Evolutionary conservation across 2,797 vertebrate species (phyloP).

Genomic region (Alfaro cultratus): DNA sequence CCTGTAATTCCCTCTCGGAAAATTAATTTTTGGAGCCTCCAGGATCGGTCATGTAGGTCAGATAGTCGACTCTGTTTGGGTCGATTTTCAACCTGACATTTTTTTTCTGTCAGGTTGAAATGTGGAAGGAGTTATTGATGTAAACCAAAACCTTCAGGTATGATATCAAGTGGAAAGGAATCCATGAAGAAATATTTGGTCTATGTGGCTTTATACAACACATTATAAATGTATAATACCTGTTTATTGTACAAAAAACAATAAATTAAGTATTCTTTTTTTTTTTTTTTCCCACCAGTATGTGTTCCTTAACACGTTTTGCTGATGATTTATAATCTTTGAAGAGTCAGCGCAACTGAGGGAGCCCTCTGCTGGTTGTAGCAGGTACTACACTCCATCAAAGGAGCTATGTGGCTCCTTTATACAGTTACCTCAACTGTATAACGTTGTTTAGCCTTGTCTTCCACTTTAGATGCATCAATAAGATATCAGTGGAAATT

Average conservation of each 20-base stretch:
- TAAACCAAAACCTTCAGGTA: constrained; percentile 22
- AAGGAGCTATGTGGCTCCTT: background rate
- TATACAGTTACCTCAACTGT: background rate
- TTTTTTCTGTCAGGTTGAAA: constrained; percentile 50
- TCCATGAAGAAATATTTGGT: background rate
- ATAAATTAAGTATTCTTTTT: background rate
- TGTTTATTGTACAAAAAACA: background rate
- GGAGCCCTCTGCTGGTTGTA: constrained; percentile 67
- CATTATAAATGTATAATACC: background rate
- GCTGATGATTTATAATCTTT: constrained; percentile 39
- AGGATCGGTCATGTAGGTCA: constrained; percentile 74
- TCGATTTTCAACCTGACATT: constrained; percentile 45
- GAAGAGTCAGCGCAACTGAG: constrained; percentile 38
- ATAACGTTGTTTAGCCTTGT: background rate
- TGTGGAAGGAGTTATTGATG: constrained; percentile 20
- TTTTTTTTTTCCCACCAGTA: too few species aligned
- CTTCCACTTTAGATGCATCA: background rate
- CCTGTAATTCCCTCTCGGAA: constrained; percentile 76
- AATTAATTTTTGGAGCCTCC: constrained; percentile 74
- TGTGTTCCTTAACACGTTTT: constrained; percentile 5
- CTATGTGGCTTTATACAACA: background rate
- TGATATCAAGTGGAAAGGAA: constrained; percentile 8
- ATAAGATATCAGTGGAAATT: background rate
- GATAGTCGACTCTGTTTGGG: constrained; percentile 39
- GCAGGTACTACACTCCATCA: constrained; percentile 37